Evolutionary conservation across 2,797 vertebrate species (phyloP).

Genomic region (Sebastiscus albofasciatus): DNA sequence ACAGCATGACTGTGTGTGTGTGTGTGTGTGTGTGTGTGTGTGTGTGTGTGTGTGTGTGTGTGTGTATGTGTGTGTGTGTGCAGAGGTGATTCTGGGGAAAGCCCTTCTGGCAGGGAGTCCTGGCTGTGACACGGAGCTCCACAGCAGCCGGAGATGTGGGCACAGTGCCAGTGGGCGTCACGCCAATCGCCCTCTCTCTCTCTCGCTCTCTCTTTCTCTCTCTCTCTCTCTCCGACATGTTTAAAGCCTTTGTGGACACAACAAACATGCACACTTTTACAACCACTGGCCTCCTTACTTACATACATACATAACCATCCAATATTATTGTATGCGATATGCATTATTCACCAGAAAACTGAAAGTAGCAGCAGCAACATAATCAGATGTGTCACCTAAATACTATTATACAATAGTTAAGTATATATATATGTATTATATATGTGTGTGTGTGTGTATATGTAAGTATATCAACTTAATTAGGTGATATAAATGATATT

Average conservation of each 20-base stretch:
- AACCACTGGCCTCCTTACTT: background rate
- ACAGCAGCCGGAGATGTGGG: conserved; percentile 78
- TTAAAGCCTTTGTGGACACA: conserved; percentile 42
- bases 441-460: background rate
- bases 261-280: conserved; percentile 27
- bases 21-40: background rate
- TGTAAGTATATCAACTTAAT: background rate
- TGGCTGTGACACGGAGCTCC: conserved; percentile 76
- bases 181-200: conserved; percentile 61
- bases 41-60: conserved; percentile 12
- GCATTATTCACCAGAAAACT: background rate
- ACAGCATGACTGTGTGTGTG: conserved; percentile 20
- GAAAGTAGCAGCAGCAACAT: background rate
- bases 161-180: conserved; percentile 75
- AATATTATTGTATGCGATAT: background rate
- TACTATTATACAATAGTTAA: background rate
- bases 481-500: background rate
- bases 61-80: conserved; percentile 29
- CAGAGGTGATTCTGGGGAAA: conserved; percentile 79
- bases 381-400: background rate
- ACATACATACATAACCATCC: background rate
- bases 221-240: conserved; percentile 11
- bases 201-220: background rate
- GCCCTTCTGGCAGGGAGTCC: conserved; percentile 84
- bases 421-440: background rate